These are phyloP conservation scores for Eumerus sabulonum DNA, from an alignment of 2,888 invertebrate species.

Conservation along the genomic window DNA sequence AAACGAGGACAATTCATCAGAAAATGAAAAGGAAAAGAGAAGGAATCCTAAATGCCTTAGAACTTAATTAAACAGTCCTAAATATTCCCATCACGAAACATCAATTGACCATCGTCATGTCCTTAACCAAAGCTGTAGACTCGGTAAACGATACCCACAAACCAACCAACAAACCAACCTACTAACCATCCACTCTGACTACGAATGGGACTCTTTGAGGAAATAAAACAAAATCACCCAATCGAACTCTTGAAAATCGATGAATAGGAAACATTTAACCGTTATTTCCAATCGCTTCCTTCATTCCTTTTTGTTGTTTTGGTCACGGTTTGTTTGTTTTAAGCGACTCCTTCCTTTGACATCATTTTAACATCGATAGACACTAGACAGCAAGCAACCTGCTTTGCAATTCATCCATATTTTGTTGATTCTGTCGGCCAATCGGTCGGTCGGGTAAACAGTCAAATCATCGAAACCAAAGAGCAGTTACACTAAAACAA, in stretches of 20 bases:
- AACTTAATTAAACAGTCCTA: slow-evolving; percentile 57
- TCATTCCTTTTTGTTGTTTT: neutral
- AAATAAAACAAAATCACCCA: slow-evolving; percentile 6
- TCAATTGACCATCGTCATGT: slow-evolving; percentile 60
- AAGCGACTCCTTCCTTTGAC: slow-evolving; percentile 57
- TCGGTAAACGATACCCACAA: neutral
- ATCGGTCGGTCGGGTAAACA: slow-evolving; percentile 22
- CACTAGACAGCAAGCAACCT: no score
- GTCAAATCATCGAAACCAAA: neutral
- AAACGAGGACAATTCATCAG: neutral
- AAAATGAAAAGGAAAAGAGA: slow-evolving; percentile 4
- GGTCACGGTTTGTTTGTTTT: slow-evolving; percentile 34
- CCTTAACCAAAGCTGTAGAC: neutral
- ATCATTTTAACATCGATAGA: slow-evolving; percentile 45
- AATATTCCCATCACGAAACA: slow-evolving; percentile 46
- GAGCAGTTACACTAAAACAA: no score
- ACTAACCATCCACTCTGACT: neutral
- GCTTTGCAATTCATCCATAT: slow-evolving; percentile 61
- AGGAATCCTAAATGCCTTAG: slow-evolving; percentile 32
- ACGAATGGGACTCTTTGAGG: neutral
- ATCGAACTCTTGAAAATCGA: slow-evolving; percentile 45
- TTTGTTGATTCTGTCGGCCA: slow-evolving; percentile 65
- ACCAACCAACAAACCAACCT: neutral
- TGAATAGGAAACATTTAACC: slow-evolving; percentile 44
- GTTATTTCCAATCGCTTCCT: slow-evolving; percentile 15